Evolutionary conservation across 1,140 invertebrate species (phyloP), one percentile per base, ranked within the genome.

Genomic region (Agrilus planipennis): DNA sequence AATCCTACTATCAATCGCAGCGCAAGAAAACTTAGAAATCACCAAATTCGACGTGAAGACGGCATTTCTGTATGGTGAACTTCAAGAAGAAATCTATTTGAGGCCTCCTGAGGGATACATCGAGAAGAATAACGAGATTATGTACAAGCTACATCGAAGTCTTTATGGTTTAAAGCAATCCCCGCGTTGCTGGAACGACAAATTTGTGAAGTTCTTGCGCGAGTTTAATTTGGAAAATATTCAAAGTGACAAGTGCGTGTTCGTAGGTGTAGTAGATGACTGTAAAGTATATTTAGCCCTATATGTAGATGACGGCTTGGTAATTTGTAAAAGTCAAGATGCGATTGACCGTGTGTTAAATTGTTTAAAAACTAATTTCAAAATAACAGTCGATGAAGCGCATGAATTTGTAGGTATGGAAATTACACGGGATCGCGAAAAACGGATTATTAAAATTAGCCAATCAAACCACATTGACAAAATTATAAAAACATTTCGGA

Each of bases 41-140:
- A 28, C 18, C 2, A 52, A 61, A 27, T 51, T 64, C 22, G 64
- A 67, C 47, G 49, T 64, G 11, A 49, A 47, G 39, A 60, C 53
- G 2, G 62, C 62, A 9, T 67, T 65, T 46, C 42, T 64, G 5
- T 49, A 63, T 45, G 58, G 58, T 12, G 22, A 56, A 4, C 39
- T 64, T 25, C 32, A 62, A 2, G 54, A 65, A 46, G 49, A 39
- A 11, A 39, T 42, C 12, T 49, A 12, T 30, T 19, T 46, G 36
- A 27, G 42, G 20, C 17, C 16, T 9, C 44, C 44, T 0, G 19
- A 18, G 21, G 39, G 32, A 1, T 54, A 38, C 27, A 35, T 22
- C 23, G 39, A 5, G 17, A 27, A 22, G 36, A 18, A 45, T 30
- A 21, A 16, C 19, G 39, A 39, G 18, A 17, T 34, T 34, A 16